phyloP scores from a whole-genome alignment of 2,888 invertebrate species.

The Euzetes globulus region DNA sequence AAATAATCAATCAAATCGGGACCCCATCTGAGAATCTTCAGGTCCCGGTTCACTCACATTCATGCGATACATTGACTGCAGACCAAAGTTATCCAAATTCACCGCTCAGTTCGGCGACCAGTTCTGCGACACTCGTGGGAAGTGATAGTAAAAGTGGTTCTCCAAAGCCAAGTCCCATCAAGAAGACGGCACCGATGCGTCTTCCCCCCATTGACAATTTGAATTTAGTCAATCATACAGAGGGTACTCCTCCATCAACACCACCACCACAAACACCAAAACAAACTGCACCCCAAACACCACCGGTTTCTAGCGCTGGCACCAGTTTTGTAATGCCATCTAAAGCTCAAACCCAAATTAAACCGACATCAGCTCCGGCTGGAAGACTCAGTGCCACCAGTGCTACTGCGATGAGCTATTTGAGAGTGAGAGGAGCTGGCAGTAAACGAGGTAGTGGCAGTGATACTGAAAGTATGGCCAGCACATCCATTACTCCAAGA shows the following conservation, averaged over 20 bases:
- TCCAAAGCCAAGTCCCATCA: conserved; percentile 39
- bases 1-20: background rate
- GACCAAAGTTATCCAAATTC: conserved; percentile 59
- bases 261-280: conserved; percentile 35
- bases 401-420: conserved; percentile 34
- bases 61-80: conserved; percentile 70
- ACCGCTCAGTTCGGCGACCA: conserved; percentile 55
- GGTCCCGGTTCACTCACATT: conserved; percentile 45
- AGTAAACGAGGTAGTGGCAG: conserved; percentile 41
- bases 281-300: conserved; percentile 18
- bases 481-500: conserved; percentile 51
- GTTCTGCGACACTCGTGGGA: conserved; percentile 62
- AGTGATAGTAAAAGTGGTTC: conserved; percentile 45
- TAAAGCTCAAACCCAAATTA: conserved; percentile 22
- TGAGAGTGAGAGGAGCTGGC: conserved; percentile 39
- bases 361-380: conserved; percentile 13
- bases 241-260: conserved; percentile 35
- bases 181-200: conserved; percentile 29
- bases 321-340: conserved; percentile 32
- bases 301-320: conserved; percentile 29
- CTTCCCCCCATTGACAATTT: conserved; percentile 25
- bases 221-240: conserved; percentile 14
- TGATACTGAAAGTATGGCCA: conserved; percentile 44
- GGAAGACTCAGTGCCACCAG: conserved; percentile 33
- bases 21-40: conserved; percentile 12